phyloP scores from a whole-genome alignment of 92 coral and sea anemone genomes.

The Palythoa grandiflora region DNA sequence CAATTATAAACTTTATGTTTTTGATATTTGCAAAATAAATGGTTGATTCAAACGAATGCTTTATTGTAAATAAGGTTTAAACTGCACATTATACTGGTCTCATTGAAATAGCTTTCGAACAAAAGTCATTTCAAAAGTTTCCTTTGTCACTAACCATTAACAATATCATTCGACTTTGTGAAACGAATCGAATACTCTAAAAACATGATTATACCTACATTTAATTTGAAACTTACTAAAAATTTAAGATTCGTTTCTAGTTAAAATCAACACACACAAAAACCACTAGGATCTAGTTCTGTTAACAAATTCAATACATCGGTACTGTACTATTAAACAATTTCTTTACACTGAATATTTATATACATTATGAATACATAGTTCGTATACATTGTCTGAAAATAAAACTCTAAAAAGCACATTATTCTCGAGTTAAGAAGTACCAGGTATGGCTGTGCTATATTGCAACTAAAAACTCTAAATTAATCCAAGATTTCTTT shows the following conservation, averaged over 20 bases:
- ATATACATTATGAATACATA: neutral
- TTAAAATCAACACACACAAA: neutral
- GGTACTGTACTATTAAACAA: neutral
- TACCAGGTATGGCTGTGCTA: neutral
- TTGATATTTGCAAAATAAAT: neutral
- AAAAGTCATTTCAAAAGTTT: constrained; percentile 1
- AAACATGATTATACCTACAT: neutral
- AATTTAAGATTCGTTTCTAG: neutral
- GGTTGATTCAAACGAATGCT: neutral
- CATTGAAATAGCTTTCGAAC: neutral
- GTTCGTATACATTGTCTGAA: neutral
- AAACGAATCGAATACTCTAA: neutral
- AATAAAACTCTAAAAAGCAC: neutral
- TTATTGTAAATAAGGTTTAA: neutral
- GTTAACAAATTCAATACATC: constrained; percentile 7
- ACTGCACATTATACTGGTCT: neutral
- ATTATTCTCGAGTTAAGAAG: neutral
- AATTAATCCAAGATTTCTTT: neutral
- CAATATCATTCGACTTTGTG: neutral
- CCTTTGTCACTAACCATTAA: neutral
- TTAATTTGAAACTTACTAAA: neutral
- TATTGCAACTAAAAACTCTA: neutral
- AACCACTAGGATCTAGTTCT: neutral
- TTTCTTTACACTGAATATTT: neutral
- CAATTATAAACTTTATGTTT: too few relatives aligned